Evolutionary conservation across 2,888 invertebrate species (phyloP), one percentile per base, ranked within the genome.

Genomic region (Phorcus lineatus): DNA sequence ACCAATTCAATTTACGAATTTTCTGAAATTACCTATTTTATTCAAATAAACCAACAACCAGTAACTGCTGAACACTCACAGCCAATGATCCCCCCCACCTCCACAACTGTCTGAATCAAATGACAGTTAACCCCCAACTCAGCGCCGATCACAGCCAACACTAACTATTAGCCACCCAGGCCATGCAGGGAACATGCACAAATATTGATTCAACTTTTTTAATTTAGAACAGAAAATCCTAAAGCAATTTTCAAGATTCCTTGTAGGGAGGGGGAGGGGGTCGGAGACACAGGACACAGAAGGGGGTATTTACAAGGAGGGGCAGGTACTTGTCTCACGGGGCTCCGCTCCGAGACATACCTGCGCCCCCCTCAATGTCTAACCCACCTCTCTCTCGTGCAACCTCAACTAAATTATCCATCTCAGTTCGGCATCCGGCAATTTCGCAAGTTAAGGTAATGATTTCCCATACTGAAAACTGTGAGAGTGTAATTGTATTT

Each of bases 401-500:
- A 70, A n/a, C 36, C 36, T 40, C 36, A 31, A 70, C 70, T 36
- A 70, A 70, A 70, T 70, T 70, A 70, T 70, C 70, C 28, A 24
- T 70, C 70, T 70, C 70, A 70, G 4, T 70, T 19, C 70, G 19
- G 70, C 28, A 70, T 70, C 70, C 70, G 40, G 70, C 70, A 70
- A 70, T 70, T 70, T 70, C 40, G 36, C 70, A 31, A 70, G 70
- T 70, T 70, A 70, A 36, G 31, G 70, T 70, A 70, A 70, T 70
- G 70, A 70, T 70, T 70, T 70, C 70, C 70, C 70, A 70, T 70
- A 70, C 70, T 70, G 70, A 36, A 70, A 70, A 70, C 70, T 70
- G 70, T 70, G 70, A 70, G 70, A 70, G 70, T 70, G 70, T 70
- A 70, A 70, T 70, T 70, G 70, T 70, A 70, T 70, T 70, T 70